Base-by-base conservation (phyloP, 2,113 vertebrate species). In the Trichechus manatus region DNA sequence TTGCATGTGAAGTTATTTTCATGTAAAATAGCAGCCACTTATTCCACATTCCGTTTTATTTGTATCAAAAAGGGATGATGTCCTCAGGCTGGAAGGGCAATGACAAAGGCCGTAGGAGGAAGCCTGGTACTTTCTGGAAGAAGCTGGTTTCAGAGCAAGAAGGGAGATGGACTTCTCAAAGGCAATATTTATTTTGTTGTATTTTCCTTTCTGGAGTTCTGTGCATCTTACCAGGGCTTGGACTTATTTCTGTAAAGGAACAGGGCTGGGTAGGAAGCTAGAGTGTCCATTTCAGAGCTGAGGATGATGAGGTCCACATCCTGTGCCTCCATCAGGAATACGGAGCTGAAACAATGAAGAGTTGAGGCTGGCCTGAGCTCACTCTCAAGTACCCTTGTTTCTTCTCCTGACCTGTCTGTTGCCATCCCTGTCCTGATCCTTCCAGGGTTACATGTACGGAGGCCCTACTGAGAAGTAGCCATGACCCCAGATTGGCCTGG, bases 31-130 rank as follows among this genome's bases (percentile, higher is more conserved):
- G 96, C 97, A 98, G 97, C 94, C 94, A 20, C 68, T 95, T 97
- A 97, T 98, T 96, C 98, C 97, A 97, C 96, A 98, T 98, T 98
- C 98, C 97, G 97, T 98, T 98, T 98, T 98, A 98, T 98, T 98
- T 98, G 84, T 97, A 98, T 98, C 72, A 98, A 97, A 98, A 98
- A 98, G 96, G 97, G 97, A 98, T 98, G 98, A 96, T 98, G 98
- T 98, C 98, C 98, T 98, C 91, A 91, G 97, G 97, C 97, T 98
- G 91, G 94, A 97, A 97, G 98, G 97, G 92, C 94, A 96, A 94
- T 97, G 77, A 36, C 11, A 66, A 91, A 84, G 59, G 25, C 11
- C 9, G 13, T 15, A 36, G 96, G 96, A 96, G 93, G 77, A 98
- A 97, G 97, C 94, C 97, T 98, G 96, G 83, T 95, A 89, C 89